Base-by-base conservation (phyloP, 2,888 invertebrate species). In the Polydrusus pterygomalis region DNA sequence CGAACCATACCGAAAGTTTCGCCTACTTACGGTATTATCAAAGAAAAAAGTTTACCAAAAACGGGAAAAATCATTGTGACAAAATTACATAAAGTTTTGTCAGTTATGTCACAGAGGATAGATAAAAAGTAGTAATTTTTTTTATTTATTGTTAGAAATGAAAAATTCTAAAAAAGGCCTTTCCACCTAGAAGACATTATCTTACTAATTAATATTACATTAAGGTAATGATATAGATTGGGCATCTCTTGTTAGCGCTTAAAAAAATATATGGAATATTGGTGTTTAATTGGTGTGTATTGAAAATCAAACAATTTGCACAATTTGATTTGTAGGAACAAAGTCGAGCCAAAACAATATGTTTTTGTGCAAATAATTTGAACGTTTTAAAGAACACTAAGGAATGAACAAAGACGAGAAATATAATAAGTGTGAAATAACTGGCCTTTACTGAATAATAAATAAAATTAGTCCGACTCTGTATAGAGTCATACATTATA, bases 191-290 rank as follows among this genome's bases (percentile, higher is more conserved):
- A 7, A 34, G 34, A 7, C 2, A 10, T 1, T 34, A 34, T 34
- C 10, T 34, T 34, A 34, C 34, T 34, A 34, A 34, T 34, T 34
- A 34, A 34, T 34, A 34, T 25, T 34, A 34, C 7, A 34, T 34
- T 34, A 1, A 45, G 13, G 13, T 47, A 47, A 47, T 15, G 47
- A 47, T 8, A 15, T 15, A 47, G 1, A n/a, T 54, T 54, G 34
- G 34, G 34, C 8, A 34, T 34, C 34, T 34, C n/a, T 45, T 15
- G 13, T 30, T 34, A 34, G 34, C 9, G 9, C 15, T 34, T 56
- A 56, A 56, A 56, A 56, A 56, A 51, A 56, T 56, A 56, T 56
- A 56, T 30, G 56, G 56, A 56, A 56, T 56, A 56, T 34, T 34
- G 6, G 15, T 34, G 9, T 56, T 15, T 40, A 40, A 40, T n/a